Evolutionary conservation across 2,888 invertebrate genomes (phyloP).

Genomic region (Thysanoteuthis rhombus): DNA sequence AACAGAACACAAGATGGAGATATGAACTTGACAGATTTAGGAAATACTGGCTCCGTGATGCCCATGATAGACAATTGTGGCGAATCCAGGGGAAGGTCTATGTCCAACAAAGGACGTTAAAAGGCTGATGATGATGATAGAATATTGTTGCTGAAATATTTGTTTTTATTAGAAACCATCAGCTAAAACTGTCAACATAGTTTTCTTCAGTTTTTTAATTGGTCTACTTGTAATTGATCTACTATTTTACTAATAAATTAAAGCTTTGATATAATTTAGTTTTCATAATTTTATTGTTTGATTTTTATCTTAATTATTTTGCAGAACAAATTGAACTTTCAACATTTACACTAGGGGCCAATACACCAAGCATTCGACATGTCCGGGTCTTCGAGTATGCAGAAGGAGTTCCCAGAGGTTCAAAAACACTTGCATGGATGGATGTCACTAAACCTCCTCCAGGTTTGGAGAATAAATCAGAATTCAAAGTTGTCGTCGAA

Average conservation of each 20-base stretch:
- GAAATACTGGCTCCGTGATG: too few relatives aligned
- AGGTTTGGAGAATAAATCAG: slow-evolving; percentile 63
- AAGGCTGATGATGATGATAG: too few relatives aligned
- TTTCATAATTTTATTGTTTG: not conserved
- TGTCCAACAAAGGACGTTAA: too few relatives aligned
- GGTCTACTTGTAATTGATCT: too few relatives aligned
- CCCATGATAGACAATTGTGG: too few relatives aligned
- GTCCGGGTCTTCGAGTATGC: slow-evolving; percentile 67
- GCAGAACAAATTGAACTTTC: slow-evolving; percentile 70
- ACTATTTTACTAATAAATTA: not conserved
- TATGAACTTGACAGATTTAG: too few relatives aligned
- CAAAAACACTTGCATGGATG: slow-evolving; percentile 60
- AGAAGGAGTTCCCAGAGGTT: slow-evolving; percentile 60
- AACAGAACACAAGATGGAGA: too few relatives aligned
- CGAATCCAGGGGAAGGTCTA: too few relatives aligned
- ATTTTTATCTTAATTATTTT: slow-evolving; percentile 34
- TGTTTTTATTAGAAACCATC: too few relatives aligned
- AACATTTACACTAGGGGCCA: slow-evolving; percentile 70
- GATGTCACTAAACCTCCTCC: slow-evolving; percentile 59
- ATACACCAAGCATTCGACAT: slow-evolving; percentile 66
- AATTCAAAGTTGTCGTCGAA: slow-evolving; percentile 70
- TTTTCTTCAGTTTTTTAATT: not conserved
- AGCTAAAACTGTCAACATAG: too few relatives aligned
- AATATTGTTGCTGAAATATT: too few relatives aligned
- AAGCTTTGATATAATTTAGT: not conserved